Base-by-base conservation (phyloP, 1,140 invertebrate species). In the Pogonomyrmex barbatus region DNA sequence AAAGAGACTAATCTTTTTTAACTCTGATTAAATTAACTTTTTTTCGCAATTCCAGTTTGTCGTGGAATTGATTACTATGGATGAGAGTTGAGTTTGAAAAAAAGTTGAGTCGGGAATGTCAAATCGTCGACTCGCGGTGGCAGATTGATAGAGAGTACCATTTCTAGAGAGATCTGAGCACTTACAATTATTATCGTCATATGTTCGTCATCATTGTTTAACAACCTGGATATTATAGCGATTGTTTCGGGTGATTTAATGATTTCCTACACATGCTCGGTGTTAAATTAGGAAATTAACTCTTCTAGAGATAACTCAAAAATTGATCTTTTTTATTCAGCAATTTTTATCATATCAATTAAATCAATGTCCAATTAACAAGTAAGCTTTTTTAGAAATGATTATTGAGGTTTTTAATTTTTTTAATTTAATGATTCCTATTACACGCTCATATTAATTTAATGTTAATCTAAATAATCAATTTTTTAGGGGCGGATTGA, bases 131-230 rank as follows among this genome's bases (percentile, higher is more conserved):
- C 14, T 45, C 56, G 24, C n/a, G 4, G 3, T 36, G 36, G n/a
- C 42, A 9, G 42, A 77, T 81, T 81, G 77, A 81, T 42, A 12
- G 65, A 81, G 47, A 81, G 63, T 47, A 45, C 62, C 4, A 79
- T 52, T 79, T 54, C 36, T 36, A 68, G 76, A 78, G 30, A 78
- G 77, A 79, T 79, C 47, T 0, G 45, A n/a, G 33, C 47, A 54
- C 77, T 79, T 67, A 36, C 45, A 42, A 63, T 50, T 77, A 62
- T 65, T 42, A 50, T 33, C 45, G 68, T 52, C 60, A 79, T 4
- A 24, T 24, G 1, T 39, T 79, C 33, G n/a, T 52, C n/a, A 9
- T 30, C 30, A n/a, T 39, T 58, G 24, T 75, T 62, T 77, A 58
- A 77, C 58, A 33, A 14, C 17, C 47, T 78, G 30, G 17, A 33